A percentile compares a stretch with the other conserved stretches of the same genome.
Conservation (phyloP, 2,888 invertebrate genomes). For the Gari tellinella region DNA sequence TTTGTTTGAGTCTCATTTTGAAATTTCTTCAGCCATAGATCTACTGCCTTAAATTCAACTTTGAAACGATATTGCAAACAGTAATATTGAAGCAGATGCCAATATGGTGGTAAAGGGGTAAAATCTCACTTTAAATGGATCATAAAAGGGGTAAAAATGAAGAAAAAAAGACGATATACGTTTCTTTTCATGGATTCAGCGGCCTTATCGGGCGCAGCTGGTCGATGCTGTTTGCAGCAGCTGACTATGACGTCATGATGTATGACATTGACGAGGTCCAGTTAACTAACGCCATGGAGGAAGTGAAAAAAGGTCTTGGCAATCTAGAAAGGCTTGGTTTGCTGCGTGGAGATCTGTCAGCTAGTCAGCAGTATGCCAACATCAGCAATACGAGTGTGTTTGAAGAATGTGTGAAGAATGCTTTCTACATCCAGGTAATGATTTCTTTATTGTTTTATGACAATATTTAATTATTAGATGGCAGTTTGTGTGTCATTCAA, state of each 20-base stretch:
- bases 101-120: too few species aligned
- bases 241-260: constrained; percentile 94
- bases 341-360: constrained; percentile 90
- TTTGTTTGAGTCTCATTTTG: too few species aligned
- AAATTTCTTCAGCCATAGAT: too few species aligned
- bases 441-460: too few species aligned
- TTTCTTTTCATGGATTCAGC: constrained; percentile 85
- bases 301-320: constrained; percentile 89
- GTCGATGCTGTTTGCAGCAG: constrained; percentile 97
- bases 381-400: constrained; percentile 91
- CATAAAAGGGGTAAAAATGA: too few species aligned
- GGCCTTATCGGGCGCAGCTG: constrained; percentile 98
- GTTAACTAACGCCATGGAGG: constrained; percentile 86
- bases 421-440: constrained; percentile 89
- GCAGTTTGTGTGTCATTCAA: too few species aligned
- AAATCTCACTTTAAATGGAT: too few species aligned
- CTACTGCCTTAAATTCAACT: too few species aligned
- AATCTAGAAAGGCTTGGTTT: constrained; percentile 85
- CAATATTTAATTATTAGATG: too few species aligned
- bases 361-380: constrained; percentile 90
- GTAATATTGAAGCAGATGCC: too few species aligned
- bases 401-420: constrained; percentile 89
- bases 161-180: background rate
- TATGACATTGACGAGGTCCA: constrained; percentile 87
- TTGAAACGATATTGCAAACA: too few species aligned